Conservation (phyloP, 2,113 vertebrate genomes). For the Toxotes chatareus region DNA sequence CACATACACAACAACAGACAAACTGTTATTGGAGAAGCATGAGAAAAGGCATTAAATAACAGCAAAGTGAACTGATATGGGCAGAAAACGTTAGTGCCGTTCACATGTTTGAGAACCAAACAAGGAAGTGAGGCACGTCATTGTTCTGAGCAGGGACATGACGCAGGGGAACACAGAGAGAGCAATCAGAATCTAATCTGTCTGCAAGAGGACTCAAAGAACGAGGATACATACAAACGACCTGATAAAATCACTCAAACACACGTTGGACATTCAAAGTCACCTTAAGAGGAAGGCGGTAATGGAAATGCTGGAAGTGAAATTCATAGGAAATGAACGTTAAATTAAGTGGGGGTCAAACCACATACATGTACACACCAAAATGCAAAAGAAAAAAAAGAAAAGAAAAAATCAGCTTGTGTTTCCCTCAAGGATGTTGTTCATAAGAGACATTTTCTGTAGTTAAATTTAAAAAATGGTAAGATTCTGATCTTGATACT, state of each 20-base stretch:
- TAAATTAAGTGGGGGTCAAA: constrained; percentile 23
- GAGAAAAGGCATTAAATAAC: constrained; percentile 51
- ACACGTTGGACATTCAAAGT: constrained; percentile 46
- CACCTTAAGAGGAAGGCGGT: constrained; percentile 20
- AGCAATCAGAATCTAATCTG: constrained; percentile 62
- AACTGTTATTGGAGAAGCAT: constrained; percentile 52
- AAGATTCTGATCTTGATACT: neutral
- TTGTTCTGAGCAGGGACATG: constrained; percentile 26
- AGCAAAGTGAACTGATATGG: constrained; percentile 44
- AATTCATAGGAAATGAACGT: neutral
- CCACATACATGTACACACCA: neutral
- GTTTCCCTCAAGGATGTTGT: neutral
- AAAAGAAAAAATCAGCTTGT: no score
- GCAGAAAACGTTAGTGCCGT: constrained; percentile 1
- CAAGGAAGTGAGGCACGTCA: constrained; percentile 52
- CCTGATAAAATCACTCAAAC: constrained; percentile 45
- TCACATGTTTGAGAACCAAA: constrained; percentile 45
- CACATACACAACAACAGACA: neutral
- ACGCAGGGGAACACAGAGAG: neutral
- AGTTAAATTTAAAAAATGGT: neutral
- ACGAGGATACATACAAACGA: constrained; percentile 51
- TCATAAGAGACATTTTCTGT: neutral
- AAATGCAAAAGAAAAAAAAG: neutral
- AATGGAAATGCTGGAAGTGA: constrained; percentile 14
- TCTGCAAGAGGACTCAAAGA: constrained; percentile 29